Evolutionary conservation across 2,113 vertebrate genomes (phyloP).

Genomic region (Tupaia tana): DNA sequence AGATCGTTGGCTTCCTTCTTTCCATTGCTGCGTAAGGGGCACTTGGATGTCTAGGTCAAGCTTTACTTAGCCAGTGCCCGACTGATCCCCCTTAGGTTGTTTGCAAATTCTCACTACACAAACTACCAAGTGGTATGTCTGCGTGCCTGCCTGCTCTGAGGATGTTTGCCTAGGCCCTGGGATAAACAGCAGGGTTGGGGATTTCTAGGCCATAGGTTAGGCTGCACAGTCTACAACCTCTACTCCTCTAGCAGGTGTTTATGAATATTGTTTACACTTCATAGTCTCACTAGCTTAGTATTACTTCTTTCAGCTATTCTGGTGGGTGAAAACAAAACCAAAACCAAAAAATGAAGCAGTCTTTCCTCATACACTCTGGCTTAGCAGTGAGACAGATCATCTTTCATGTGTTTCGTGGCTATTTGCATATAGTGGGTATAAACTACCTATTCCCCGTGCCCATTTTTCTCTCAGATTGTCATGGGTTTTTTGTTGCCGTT

Average conservation of each 20-base stretch:
- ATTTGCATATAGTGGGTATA: background rate
- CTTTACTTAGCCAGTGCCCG: background rate
- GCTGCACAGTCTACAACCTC: background rate
- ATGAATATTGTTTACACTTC: rapidly evolving
- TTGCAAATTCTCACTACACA: background rate
- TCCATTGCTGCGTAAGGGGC: rapidly evolving
- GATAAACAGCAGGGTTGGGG: background rate
- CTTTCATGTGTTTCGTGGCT: background rate
- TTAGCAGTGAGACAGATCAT: background rate
- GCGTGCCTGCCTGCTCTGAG: background rate
- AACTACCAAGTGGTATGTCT: background rate
- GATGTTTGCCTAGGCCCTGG: background rate
- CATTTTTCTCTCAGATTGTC: background rate
- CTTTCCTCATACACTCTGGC: background rate
- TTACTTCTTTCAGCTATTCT: background rate
- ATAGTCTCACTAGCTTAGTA: background rate
- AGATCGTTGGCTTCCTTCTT: background rate
- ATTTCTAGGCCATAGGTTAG: background rate
- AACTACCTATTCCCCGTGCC: background rate
- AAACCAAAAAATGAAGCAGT: background rate
- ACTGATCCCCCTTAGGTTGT: background rate
- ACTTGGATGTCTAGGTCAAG: too few species aligned
- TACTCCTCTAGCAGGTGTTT: background rate
- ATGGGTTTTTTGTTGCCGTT: background rate
- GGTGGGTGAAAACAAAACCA: background rate